Evolutionary conservation across 2,113 vertebrate genomes (phyloP).

Genomic region (Centropus bengalensis): DNA sequence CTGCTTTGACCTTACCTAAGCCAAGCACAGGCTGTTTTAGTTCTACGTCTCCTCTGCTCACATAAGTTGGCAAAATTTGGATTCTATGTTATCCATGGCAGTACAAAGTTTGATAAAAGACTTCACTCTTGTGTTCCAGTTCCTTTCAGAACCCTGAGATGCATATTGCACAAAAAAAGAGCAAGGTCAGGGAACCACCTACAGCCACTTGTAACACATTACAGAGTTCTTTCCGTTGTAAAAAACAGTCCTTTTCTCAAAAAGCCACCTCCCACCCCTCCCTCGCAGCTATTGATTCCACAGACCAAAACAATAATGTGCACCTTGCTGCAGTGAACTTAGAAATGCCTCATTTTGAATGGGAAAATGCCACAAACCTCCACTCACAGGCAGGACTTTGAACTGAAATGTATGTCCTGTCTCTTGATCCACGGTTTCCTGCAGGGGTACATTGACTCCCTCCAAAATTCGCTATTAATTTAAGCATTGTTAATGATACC

Average conservation of each 20-base stretch:
- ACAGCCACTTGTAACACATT: slow-evolving; percentile 34
- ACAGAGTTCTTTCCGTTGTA: slow-evolving; percentile 44
- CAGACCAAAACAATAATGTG: slow-evolving; percentile 40
- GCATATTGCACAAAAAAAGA: slow-evolving; percentile 32
- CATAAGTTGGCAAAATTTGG: neutral
- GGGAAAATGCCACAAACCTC: slow-evolving; percentile 34
- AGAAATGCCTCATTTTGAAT: slow-evolving; percentile 43
- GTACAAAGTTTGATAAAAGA: slow-evolving; percentile 32
- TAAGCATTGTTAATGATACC: slow-evolving; percentile 50
- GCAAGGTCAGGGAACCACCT: slow-evolving; percentile 52
- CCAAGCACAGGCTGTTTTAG: neutral
- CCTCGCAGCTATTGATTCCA: slow-evolving; percentile 32
- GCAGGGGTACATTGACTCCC: slow-evolving; percentile 42
- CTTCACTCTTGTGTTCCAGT: slow-evolving; percentile 41
- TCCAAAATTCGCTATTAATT: slow-evolving; percentile 54
- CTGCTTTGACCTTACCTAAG: neutral
- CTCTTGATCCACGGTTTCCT: slow-evolving; percentile 42
- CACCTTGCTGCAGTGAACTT: slow-evolving; percentile 34
- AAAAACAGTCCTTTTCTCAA: slow-evolving; percentile 31
- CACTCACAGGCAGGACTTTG: slow-evolving; percentile 36
- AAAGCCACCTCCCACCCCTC: slow-evolving; percentile 22
- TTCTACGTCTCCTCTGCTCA: neutral
- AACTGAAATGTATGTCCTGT: slow-evolving; percentile 34
- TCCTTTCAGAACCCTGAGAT: slow-evolving; percentile 48
- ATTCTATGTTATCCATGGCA: neutral